A percentile compares a stretch with the other conserved stretches of the same genome.
Conservation (phyloP, 2,888 invertebrate species). For the Thereva unica region DNA sequence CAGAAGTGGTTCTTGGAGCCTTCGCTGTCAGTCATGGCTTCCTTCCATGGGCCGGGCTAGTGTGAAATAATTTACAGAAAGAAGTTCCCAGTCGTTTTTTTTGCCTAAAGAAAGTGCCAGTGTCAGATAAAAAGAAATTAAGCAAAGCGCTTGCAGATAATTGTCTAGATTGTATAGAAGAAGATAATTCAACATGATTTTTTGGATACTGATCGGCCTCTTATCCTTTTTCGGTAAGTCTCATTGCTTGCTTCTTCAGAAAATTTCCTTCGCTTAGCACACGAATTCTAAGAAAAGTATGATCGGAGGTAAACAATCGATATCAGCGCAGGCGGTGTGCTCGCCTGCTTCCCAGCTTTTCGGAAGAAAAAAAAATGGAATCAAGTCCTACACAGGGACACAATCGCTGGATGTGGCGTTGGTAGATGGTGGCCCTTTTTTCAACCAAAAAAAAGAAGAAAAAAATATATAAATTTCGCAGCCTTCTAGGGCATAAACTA, state of each 20-base stretch:
- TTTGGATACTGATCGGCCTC: slow-evolving; percentile 29
- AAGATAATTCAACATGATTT: slow-evolving; percentile 22
- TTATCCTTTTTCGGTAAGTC: slow-evolving; percentile 33
- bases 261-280: slow-evolving; percentile 11
- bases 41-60: slow-evolving; percentile 37
- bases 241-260: slow-evolving; percentile 1
- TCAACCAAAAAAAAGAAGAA: no score
- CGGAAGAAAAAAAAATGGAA: no score
- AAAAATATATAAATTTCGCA: no score
- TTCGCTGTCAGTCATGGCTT: slow-evolving; percentile 34
- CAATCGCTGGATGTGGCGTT: no score
- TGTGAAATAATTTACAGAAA: slow-evolving; percentile 18
- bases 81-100: slow-evolving; percentile 15
- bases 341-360: slow-evolving; percentile 10
- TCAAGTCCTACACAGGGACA: no score
- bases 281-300: slow-evolving; percentile 22
- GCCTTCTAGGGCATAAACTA: no score
- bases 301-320: slow-evolving; percentile 42
- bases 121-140: slow-evolving; percentile 1
- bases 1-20: slow-evolving; percentile 19
- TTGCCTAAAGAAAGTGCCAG: slow-evolving; percentile 12
- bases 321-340: slow-evolving; percentile 41
- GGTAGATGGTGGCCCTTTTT: no score
- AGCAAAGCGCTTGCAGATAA: neutral
- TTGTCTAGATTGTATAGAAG: neutral